Conservation (phyloP, 2,888 invertebrate genomes). For the Cryptocephalus primarius region DNA sequence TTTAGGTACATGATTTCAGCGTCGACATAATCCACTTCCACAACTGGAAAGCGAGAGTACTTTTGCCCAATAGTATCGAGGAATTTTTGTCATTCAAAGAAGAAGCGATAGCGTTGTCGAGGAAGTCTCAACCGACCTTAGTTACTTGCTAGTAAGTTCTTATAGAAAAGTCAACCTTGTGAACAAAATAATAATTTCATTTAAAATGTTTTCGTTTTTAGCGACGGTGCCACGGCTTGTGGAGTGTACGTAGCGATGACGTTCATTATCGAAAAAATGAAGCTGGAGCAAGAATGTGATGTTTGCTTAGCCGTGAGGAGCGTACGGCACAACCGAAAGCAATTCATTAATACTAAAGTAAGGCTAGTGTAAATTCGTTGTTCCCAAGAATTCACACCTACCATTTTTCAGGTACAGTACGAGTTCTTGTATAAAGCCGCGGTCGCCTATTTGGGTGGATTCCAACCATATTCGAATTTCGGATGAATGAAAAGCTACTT, state of each 20-base stretch:
- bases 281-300: conserved; percentile 40
- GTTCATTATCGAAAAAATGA: conserved; percentile 40
- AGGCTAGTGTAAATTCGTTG: conserved; percentile 1
- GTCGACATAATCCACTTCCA: conserved; percentile 22
- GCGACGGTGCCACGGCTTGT: conserved; percentile 39
- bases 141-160: conserved; percentile 36
- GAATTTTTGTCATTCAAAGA: conserved; percentile 32
- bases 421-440: conserved; percentile 33
- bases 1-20: background rate
- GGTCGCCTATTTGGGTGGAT: conserved; percentile 26
- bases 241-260: conserved; percentile 38
- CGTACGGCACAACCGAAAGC: conserved; percentile 35
- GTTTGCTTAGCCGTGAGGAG: conserved; percentile 38
- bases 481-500: background rate
- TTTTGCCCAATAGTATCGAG: conserved; percentile 20
- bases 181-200: background rate
- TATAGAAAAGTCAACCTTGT: background rate
- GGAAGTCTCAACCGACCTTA: conserved; percentile 27
- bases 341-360: conserved; percentile 33
- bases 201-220: conserved; percentile 17
- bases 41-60: conserved; percentile 24
- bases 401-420: conserved; percentile 31
- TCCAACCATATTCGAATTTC: conserved; percentile 33
- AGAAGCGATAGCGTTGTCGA: conserved; percentile 26
- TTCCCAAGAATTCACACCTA: background rate